A percentile compares a stretch with the other conserved stretches of the same genome.
Conservation (phyloP, 2,113 vertebrate genomes). For the Cyprinodon variegatus region DNA sequence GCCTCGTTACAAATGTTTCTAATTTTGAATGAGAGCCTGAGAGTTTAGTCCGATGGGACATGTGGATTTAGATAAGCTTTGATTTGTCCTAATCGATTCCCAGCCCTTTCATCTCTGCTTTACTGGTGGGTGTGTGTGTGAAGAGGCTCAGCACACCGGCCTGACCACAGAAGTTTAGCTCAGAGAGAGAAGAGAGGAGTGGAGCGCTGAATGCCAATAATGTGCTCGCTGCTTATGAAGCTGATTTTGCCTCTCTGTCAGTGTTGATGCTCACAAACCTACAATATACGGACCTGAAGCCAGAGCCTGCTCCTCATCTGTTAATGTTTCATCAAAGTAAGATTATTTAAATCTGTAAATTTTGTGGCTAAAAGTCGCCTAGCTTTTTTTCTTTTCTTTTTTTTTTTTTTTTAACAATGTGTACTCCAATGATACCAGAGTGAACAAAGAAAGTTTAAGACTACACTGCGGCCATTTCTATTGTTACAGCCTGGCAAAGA, state of each 20-base stretch:
- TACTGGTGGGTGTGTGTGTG: constrained; percentile 23
- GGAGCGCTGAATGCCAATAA: constrained; percentile 64
- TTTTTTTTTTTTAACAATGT: constrained; percentile 1
- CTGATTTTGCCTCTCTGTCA: constrained; percentile 39
- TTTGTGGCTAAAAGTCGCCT: not conserved
- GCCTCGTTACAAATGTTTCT: constrained; percentile 69
- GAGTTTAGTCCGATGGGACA: constrained; percentile 68
- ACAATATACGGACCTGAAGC: constrained; percentile 38
- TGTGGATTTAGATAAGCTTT: constrained; percentile 70
- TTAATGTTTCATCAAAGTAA: constrained; percentile 9
- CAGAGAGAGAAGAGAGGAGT: constrained; percentile 54
- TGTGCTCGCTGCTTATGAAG: constrained; percentile 48
- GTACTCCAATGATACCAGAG: not conserved
- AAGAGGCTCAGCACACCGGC: constrained; percentile 42
- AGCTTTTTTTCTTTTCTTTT: not conserved
- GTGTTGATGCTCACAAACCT: constrained; percentile 36
- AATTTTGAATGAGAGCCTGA: constrained; percentile 65
- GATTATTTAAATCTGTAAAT: constrained; percentile 1
- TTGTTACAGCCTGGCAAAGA: constrained; percentile 20
- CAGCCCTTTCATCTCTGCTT: constrained; percentile 70
- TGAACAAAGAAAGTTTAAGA: constrained; percentile 17
- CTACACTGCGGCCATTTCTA: constrained; percentile 17
- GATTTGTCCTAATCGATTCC: constrained; percentile 73
- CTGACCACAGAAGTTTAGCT: constrained; percentile 57
- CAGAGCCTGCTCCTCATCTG: constrained; percentile 3